These are phyloP conservation scores for Eptesicus fuscus DNA, from an alignment of 2,113 vertebrate genomes.

Conservation along the genomic window DNA sequence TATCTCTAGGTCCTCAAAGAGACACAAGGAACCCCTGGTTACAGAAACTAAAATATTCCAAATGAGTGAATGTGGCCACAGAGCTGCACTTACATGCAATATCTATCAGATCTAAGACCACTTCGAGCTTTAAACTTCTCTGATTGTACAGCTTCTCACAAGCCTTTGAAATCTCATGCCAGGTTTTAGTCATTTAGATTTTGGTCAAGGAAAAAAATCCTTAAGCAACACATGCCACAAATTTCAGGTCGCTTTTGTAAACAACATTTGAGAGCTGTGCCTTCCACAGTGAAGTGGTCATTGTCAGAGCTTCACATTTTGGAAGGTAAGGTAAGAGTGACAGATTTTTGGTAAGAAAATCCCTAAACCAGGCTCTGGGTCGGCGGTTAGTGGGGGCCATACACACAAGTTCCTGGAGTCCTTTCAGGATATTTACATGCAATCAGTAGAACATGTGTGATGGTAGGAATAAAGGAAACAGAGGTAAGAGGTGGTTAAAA, in stretches of 20 bases:
- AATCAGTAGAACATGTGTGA: not conserved
- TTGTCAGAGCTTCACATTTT: not conserved
- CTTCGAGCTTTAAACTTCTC: slow-evolving; percentile 33
- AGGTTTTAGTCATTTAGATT: slow-evolving; percentile 36
- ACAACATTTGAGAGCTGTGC: not conserved
- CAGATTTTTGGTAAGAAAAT: not conserved
- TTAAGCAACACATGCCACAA: not conserved
- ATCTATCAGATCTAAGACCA: not conserved
- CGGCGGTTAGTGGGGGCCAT: not conserved
- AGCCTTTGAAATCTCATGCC: slow-evolving; percentile 42
- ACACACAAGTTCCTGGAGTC: not conserved
- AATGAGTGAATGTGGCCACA: not conserved
- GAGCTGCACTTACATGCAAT: not conserved
- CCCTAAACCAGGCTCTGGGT: not conserved
- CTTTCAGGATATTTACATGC: not conserved
- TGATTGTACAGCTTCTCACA: not conserved
- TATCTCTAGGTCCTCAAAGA: slow-evolving; percentile 23
- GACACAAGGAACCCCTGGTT: slow-evolving; percentile 48
- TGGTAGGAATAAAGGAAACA: not conserved
- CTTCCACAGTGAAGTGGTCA: not conserved
- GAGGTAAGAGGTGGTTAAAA: not conserved
- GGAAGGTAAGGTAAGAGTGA: not conserved
- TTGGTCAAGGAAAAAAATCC: slow-evolving; percentile 10
- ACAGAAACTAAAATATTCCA: slow-evolving; percentile 13
- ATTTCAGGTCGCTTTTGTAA: not conserved